Base-by-base conservation (phyloP, 2,888 invertebrate genomes). In the Cepaea hortensis region DNA sequence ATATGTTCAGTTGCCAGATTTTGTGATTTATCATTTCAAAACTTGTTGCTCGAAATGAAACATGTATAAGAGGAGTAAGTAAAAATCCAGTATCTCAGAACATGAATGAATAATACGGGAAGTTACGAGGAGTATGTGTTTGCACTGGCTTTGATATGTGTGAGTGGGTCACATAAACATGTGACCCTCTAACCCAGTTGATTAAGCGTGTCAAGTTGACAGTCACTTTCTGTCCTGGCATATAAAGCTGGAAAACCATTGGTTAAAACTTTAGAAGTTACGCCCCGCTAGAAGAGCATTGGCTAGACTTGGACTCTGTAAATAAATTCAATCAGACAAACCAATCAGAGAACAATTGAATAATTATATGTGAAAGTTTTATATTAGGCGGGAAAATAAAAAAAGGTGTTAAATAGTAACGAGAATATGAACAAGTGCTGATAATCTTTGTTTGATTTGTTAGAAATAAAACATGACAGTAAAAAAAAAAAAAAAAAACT, bases 251-350 rank as follows among this genome's bases (percentile, higher is more conserved):
- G 50, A 77, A 55, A 77, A 15, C 11, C 55, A 9, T 9, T 6
- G 55, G n/a, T 11, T 6, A 61, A n/a, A 15, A 68, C 55, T 35
- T 68, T 86, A 86, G 68, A 86, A 86, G 55, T 86, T 86, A 73
- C 81, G 86, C 46, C 86, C 86, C 55, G 86, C 86, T 75, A 86
- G 76, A 23, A 86, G 86, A 61, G 86, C 81, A 65, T 76, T 82
- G 65, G 86, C 23, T 61, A 86, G 48, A 65, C 65, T 68, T 18
- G 73, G 81, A 65, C 35, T 86, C 86, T 86, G 76, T 5, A 65
- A 75, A 48, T 5, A 15, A 48, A 77, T n/a, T n/a, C n/a, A n/a
- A n/a, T n/a, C n/a, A n/a, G n/a, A 82, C 7, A 15, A 70, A 46
- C 76, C 15, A 15, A 77, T 65, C 2, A 76, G 3, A 50, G 50